Base-by-base conservation (phyloP, 2,888 invertebrate genomes). In the Hedychridium roseum region DNA sequence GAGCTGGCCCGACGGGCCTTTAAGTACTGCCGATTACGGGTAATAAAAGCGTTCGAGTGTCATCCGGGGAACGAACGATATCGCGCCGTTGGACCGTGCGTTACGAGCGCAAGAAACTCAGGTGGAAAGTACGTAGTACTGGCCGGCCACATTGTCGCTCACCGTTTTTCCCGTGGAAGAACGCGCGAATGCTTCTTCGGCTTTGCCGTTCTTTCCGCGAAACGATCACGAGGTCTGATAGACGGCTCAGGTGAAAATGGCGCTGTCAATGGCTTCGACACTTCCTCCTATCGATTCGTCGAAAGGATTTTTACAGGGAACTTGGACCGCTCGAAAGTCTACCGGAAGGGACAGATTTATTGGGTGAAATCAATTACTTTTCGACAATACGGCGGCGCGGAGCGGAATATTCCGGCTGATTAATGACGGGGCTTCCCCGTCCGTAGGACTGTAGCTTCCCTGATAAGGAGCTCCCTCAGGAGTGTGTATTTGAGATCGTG, bases 1-100 rank as follows among this genome's bases (percentile, higher is more conserved):
- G 56, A 57, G 59, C 61, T 47, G 50, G 62, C n/a, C n/a, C n/a
- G 57, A 65, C 61, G 67, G 57, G 61, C 64, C 70, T 69, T n/a
- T 60, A 58, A 67, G 59, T 54, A 63, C 61, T 57, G 61, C 54
- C 69, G 73, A 75, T 74, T 73, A 71, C 65, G 60, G 68, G 74
- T 70, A 75, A 75, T 75, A 74, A 74, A 75, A 74, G 69, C 66
- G 68, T 72, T 73, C 60, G 69, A 63, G 65, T 72, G 71, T 71
- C 71, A 73, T 70, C 66, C 62, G 42, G 58, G 46, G 69, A 72
- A 74, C 65, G 64, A 66, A 68, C 60, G 66, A 67, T 65, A 63
- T 66, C 41, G 42, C 26, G 35, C 17, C n/a, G n/a, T n/a, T 9
- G 23, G 9, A 23, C 5, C 53, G 60, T 57, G 41, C 54, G 53